Evolutionary conservation across 2,797 vertebrate species (phyloP).

Genomic region (Florisuga fusca): DNA sequence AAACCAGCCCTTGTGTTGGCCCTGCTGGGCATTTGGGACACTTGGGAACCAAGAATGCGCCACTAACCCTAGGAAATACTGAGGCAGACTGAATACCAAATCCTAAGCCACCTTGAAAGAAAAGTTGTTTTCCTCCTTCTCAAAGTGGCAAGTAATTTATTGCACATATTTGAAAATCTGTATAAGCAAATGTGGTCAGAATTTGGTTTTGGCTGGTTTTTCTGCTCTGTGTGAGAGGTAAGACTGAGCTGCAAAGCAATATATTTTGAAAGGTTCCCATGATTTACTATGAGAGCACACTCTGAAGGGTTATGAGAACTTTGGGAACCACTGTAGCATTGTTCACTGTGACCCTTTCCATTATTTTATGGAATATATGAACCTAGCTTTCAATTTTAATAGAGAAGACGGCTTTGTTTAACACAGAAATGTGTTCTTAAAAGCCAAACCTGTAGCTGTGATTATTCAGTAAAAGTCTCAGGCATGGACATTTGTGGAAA

Average conservation of each 20-base stretch:
- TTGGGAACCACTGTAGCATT: conserved; percentile 21
- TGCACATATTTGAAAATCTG: background rate
- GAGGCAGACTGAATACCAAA: background rate
- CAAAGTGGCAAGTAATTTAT: background rate
- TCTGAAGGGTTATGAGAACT: conserved; percentile 13
- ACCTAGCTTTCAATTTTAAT: conserved; percentile 60
- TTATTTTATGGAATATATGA: conserved; percentile 43
- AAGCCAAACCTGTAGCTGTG: conserved; percentile 28
- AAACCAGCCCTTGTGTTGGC: background rate
- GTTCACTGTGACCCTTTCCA: background rate
- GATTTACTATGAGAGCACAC: background rate
- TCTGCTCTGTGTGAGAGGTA: background rate
- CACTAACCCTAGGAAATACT: background rate
- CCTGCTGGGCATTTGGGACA: background rate
- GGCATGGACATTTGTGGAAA: background rate
- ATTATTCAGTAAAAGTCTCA: conserved; percentile 22
- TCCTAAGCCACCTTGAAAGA: background rate
- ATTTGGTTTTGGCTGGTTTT: background rate
- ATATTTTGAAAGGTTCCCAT: background rate
- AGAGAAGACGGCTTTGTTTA: conserved; percentile 18
- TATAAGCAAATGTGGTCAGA: background rate
- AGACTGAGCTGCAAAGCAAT: background rate
- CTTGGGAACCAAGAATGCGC: fast-evolving
- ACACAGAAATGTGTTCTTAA: conserved; percentile 10
- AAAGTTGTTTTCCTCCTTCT: background rate